Evolutionary conservation across 2,888 invertebrate species (phyloP).

Genomic region (Oxycera nigricornis): DNA sequence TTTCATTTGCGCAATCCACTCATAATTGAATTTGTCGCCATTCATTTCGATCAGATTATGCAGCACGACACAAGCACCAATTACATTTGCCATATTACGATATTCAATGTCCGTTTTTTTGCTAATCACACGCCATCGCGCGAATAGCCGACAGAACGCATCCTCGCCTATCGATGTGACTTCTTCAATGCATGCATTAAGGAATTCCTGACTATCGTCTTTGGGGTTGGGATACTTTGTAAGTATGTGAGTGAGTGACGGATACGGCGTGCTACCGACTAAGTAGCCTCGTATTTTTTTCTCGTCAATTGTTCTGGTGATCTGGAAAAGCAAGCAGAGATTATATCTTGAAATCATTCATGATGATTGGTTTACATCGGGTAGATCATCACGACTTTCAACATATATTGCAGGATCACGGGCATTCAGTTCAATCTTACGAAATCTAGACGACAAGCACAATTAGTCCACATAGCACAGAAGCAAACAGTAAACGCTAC

Average conservation of each 20-base stretch:
- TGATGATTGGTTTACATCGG: constrained; percentile 43
- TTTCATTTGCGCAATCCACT: constrained; percentile 51
- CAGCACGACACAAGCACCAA: constrained; percentile 56
- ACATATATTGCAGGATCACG: constrained; percentile 52
- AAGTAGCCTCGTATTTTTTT: constrained; percentile 34
- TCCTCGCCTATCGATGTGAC: constrained; percentile 55
- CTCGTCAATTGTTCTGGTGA: constrained; percentile 37
- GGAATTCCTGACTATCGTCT: constrained; percentile 54
- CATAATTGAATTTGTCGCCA: constrained; percentile 54
- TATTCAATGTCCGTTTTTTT: constrained; percentile 55
- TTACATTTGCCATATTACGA: constrained; percentile 56
- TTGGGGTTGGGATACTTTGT: constrained; percentile 54
- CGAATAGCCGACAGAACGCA: constrained; percentile 56
- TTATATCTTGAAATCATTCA: background rate
- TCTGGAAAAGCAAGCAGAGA: constrained; percentile 48
- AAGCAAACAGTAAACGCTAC: constrained; percentile 3
- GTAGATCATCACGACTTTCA: constrained; percentile 52
- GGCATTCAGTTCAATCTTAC: constrained; percentile 54
- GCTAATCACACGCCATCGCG: constrained; percentile 57
- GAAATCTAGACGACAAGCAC: constrained; percentile 50
- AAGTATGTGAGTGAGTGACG: constrained; percentile 57
- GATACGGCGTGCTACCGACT: constrained; percentile 49
- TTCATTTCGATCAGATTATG: constrained; percentile 58
- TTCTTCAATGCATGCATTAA: constrained; percentile 57
- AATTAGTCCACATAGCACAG: background rate